Evolutionary conservation across 1,140 invertebrate genomes (phyloP).

Genomic region (Caenorhabditis elegans): WBcel235 BX284605.5:620001-620500

Average conservation of each 20-base stretch:
- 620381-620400: slow-evolving; percentile 5
- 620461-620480: not conserved
- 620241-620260: not conserved
- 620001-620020: no score
- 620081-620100: no score
- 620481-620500: not conserved
- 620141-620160: not conserved
- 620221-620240: not conserved
- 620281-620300: not conserved
- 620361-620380: not conserved
- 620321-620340: not conserved
- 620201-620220: not conserved
- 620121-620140: no score
- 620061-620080: no score
- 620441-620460: not conserved
- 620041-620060: no score
- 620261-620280: slow-evolving; percentile 12
- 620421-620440: not conserved
- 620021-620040: no score
- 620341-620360: not conserved
- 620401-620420: not conserved
- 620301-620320: not conserved
- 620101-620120: no score
- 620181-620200: not conserved
- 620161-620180: not conserved